These are phyloP conservation scores for Cochlearius cochlearius DNA, from an alignment of 2,113 vertebrate species.

Conservation along the genomic window DNA sequence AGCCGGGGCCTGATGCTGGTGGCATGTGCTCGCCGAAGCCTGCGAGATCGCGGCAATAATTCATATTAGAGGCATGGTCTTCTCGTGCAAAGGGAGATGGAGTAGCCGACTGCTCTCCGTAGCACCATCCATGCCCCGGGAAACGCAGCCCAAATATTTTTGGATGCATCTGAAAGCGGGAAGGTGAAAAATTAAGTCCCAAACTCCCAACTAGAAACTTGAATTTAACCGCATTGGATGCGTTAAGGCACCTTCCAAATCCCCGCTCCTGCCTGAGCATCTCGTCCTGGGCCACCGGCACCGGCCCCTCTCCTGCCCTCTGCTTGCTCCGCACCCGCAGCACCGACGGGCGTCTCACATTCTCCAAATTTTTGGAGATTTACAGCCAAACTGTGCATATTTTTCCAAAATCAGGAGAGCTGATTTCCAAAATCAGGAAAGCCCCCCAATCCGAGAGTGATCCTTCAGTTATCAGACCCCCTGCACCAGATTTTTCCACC, in stretches of 20 bases:
- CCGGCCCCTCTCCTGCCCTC: background rate
- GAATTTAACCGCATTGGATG: background rate
- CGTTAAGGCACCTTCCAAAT: background rate
- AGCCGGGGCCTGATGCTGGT: background rate
- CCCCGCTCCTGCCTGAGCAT: background rate
- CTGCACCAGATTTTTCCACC: background rate
- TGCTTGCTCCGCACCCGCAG: fast-evolving
- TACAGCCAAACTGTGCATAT: background rate
- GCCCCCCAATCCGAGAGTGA: fast-evolving
- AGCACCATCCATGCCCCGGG: background rate
- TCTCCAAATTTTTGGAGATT: background rate
- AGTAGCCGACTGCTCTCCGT: background rate
- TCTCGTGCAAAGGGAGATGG: background rate
- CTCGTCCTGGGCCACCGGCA: fast-evolving
- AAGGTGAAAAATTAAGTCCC: background rate
- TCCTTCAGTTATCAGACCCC: background rate
- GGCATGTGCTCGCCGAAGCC: background rate
- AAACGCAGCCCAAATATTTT: background rate
- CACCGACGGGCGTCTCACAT: fast-evolving
- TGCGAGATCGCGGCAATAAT: background rate
- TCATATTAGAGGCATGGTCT: background rate
- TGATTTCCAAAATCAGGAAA: background rate
- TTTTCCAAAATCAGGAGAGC: background rate
- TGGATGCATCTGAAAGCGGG: background rate
- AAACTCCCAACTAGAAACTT: background rate